These are phyloP conservation scores for Cryptoprocta ferox DNA, from an alignment of 2,797 vertebrate species.

Conservation along the genomic window DNA sequence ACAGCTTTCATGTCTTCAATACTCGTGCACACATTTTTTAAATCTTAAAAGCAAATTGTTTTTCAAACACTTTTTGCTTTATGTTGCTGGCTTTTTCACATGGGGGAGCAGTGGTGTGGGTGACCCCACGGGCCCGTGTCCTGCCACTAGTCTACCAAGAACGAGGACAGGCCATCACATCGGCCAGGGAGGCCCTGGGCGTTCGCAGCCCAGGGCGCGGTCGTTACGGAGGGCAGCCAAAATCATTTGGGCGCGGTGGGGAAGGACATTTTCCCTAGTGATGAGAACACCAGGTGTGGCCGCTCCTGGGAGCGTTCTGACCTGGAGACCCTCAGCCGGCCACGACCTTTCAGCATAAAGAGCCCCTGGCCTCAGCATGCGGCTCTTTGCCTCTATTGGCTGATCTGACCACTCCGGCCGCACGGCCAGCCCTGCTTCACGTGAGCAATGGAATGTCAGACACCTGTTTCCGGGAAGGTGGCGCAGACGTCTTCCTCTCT, in stretches of 20 bases:
- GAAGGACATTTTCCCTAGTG: not conserved
- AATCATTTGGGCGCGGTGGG: not conserved
- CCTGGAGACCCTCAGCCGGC: not conserved
- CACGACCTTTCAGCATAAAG: not conserved
- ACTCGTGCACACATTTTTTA: not conserved
- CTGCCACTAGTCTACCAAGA: not conserved
- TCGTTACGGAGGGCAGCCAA: not conserved
- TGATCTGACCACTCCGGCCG: not conserved
- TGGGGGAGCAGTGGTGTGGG: not conserved
- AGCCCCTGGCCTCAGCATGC: rapidly evolving
- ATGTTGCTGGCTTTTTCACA: not conserved
- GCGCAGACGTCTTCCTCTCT: not conserved
- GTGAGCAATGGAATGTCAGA: not conserved
- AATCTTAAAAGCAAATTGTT: constrained; percentile 20
- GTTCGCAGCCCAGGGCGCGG: not conserved
- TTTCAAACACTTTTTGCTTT: not conserved
- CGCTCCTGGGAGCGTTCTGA: not conserved
- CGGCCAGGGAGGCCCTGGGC: not conserved
- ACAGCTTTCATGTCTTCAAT: not conserved
- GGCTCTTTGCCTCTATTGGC: not conserved
- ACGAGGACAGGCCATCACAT: no score
- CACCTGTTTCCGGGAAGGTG: not conserved
- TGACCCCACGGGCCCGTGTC: not conserved
- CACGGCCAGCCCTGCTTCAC: not conserved
- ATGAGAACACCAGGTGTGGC: not conserved